These are phyloP conservation scores for Pseudopleuronectes americanus DNA, from an alignment of 2,797 vertebrate genomes.

Conservation along the genomic window DNA sequence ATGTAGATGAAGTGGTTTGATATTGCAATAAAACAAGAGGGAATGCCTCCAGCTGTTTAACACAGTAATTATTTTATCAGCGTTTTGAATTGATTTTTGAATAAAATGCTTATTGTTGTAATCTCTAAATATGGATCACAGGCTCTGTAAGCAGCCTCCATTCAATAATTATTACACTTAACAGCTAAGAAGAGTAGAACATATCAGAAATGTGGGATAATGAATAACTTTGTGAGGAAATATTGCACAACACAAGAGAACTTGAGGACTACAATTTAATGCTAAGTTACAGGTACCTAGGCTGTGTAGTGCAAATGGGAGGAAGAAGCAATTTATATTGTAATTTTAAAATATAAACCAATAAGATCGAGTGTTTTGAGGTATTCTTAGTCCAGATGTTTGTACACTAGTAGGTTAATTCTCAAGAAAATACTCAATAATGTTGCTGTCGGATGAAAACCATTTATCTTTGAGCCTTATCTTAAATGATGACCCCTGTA, in stretches of 20 bases:
- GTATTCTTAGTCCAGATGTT: constrained; percentile 80
- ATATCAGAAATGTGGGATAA: constrained; percentile 82
- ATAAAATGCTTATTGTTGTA: constrained; percentile 59
- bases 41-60: constrained; percentile 66
- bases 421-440: constrained; percentile 71
- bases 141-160: constrained; percentile 60
- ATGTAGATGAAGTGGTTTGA: constrained; percentile 72
- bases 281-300: constrained; percentile 80
- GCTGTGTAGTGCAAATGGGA: constrained; percentile 68
- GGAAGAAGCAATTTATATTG: constrained; percentile 77
- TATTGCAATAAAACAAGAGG: constrained; percentile 81
- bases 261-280: constrained; percentile 74
- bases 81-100: constrained; percentile 67
- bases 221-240: constrained; percentile 77
- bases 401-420: constrained; percentile 79
- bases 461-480: no score
- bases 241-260: constrained; percentile 80
- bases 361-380: constrained; percentile 78
- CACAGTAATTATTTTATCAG: constrained; percentile 72
- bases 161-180: constrained; percentile 70
- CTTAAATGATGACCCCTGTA: constrained; percentile 2
- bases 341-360: constrained; percentile 73
- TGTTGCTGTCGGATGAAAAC: constrained; percentile 55
- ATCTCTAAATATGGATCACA: constrained; percentile 67
- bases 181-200: constrained; percentile 77